phyloP scores from a whole-genome alignment of 1,140 invertebrate species.

The Heliconius hewitsoni region DNA sequence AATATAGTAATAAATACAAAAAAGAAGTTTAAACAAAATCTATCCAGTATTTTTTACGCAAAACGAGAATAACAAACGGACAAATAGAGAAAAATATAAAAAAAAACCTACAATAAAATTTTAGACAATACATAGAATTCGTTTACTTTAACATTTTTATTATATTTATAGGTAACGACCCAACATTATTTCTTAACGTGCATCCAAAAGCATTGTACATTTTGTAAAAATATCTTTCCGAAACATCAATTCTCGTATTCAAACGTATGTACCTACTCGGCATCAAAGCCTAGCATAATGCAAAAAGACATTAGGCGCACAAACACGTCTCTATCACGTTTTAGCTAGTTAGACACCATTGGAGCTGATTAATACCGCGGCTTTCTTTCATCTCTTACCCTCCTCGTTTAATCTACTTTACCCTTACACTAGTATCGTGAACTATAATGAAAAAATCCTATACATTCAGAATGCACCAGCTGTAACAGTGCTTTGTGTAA shows the following conservation, averaged over 20 bases:
- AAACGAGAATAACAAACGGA: too few relatives aligned
- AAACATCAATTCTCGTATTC: slow-evolving; percentile 33
- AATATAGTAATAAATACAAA: too few relatives aligned
- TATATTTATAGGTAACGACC: background rate
- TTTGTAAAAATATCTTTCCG: slow-evolving; percentile 28
- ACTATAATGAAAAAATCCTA: background rate
- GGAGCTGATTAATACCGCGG: slow-evolving; percentile 25
- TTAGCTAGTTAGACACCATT: slow-evolving; percentile 34
- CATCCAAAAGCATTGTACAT: slow-evolving; percentile 33
- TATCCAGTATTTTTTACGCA: too few relatives aligned
- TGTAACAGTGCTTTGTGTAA: background rate
- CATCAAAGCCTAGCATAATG: slow-evolving; percentile 32
- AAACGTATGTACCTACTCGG: slow-evolving; percentile 15
- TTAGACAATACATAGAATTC: too few relatives aligned
- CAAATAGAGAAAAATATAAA: too few relatives aligned
- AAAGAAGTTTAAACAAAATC: too few relatives aligned
- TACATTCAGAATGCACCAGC: background rate
- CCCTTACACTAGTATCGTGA: background rate
- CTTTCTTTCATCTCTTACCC: slow-evolving; percentile 32
- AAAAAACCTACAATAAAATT: too few relatives aligned
- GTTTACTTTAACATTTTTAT: too few relatives aligned
- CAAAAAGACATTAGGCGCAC: slow-evolving; percentile 37
- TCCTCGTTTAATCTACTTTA: slow-evolving; percentile 15
- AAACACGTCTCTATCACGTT: slow-evolving; percentile 29
- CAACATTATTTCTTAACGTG: background rate